Conservation (phyloP, 1,140 invertebrate genomes). For the Neocloeon triangulifer region DNA sequence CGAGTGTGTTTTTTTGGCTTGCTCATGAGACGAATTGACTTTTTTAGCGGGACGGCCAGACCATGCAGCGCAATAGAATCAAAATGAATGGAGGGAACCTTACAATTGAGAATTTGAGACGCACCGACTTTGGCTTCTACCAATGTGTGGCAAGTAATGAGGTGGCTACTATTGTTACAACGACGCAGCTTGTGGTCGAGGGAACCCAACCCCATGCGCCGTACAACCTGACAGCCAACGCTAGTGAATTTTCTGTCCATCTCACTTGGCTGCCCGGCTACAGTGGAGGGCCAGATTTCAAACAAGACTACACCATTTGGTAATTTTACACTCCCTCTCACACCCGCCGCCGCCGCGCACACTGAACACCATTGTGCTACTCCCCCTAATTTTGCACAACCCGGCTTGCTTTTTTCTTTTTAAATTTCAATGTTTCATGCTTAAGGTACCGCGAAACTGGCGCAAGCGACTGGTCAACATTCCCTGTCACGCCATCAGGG, state of each 20-base stretch:
- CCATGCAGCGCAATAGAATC: slow-evolving; percentile 55
- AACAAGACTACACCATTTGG: slow-evolving; percentile 86
- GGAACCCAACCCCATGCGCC: slow-evolving; percentile 91
- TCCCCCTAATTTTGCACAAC: not conserved
- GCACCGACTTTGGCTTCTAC: slow-evolving; percentile 83
- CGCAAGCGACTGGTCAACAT: slow-evolving; percentile 68
- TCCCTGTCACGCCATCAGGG: slow-evolving; percentile 76
- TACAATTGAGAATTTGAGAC: slow-evolving; percentile 64
- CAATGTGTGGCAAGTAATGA: slow-evolving; percentile 89
- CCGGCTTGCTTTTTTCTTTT: not conserved
- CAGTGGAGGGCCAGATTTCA: slow-evolving; percentile 79
- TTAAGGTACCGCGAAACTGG: slow-evolving; percentile 61
- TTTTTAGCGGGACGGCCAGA: slow-evolving; percentile 42
- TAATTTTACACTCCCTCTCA: slow-evolving; percentile 14
- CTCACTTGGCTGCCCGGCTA: slow-evolving; percentile 85
- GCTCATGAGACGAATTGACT: not conserved
- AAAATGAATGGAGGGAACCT: slow-evolving; percentile 67
- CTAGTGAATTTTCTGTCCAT: slow-evolving; percentile 72
- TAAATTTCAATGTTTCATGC: not conserved
- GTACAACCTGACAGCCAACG: slow-evolving; percentile 71
- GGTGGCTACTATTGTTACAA: slow-evolving; percentile 74
- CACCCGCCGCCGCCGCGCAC: not conserved
- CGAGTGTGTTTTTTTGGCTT: too few relatives aligned
- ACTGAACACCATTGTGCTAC: not conserved
- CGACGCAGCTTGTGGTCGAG: slow-evolving; percentile 80